A percentile compares a stretch with the other conserved stretches of the same genome.
These are phyloP conservation scores for Mus caroli DNA, from an alignment of 2,797 vertebrate species.

Conservation along the genomic window DNA sequence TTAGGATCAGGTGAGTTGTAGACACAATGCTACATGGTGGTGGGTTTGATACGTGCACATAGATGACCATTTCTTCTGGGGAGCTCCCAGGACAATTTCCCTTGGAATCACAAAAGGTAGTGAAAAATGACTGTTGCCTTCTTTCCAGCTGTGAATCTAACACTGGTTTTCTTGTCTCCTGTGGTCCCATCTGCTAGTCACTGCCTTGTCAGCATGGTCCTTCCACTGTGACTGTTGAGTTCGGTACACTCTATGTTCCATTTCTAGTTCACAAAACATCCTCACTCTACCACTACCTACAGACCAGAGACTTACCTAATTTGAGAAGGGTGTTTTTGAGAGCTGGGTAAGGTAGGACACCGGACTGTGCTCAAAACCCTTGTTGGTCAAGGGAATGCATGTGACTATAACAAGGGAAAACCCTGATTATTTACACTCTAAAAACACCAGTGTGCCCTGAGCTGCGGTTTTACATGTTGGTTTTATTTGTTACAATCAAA, in stretches of 20 bases:
- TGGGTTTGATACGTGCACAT: neutral
- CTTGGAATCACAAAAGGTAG: fast-evolving
- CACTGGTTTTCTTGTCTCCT: neutral
- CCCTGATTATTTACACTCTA: neutral
- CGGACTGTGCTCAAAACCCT: fast-evolving
- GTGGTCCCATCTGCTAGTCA: neutral
- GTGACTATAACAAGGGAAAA: fast-evolving
- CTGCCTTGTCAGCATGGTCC: neutral
- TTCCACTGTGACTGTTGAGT: neutral
- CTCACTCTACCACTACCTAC: too few species aligned
- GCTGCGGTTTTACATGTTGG: too few species aligned
- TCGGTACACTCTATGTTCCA: fast-evolving
- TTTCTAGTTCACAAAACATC: neutral
- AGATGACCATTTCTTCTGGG: neutral
- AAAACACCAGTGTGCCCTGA: neutral
- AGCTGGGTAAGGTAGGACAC: fast-evolving
- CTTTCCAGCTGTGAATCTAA: fast-evolving
- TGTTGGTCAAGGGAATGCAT: neutral
- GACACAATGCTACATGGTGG: fast-evolving
- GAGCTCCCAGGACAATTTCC: neutral
- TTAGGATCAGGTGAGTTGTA: neutral
- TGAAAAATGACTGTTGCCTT: neutral
- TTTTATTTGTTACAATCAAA: neutral
- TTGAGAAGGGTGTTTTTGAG: neutral
- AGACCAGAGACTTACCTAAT: neutral